Evolutionary conservation across 2,888 invertebrate species (phyloP).

Genomic region (Acleris sparsana): DNA sequence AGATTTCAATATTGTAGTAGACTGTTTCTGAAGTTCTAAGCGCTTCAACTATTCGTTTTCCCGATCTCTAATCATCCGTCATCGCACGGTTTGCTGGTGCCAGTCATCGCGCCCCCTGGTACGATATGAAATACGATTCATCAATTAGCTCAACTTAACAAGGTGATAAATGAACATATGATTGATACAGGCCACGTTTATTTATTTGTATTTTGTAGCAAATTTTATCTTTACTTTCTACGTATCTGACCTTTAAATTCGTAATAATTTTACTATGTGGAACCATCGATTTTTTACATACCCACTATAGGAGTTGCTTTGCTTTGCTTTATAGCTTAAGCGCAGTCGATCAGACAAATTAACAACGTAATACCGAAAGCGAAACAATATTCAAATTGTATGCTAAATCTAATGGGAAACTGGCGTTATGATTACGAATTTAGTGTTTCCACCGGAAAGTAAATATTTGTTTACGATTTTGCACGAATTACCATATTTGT

Average conservation of each 20-base stretch:
- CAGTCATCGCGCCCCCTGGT: not conserved
- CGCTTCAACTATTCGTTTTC: not conserved
- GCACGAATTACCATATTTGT: slow-evolving; percentile 5
- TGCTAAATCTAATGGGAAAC: slow-evolving; percentile 17
- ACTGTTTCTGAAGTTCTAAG: not conserved
- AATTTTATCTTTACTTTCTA: not conserved
- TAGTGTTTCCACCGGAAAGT: not conserved
- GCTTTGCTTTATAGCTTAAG: too few species aligned
- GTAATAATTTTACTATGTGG: not conserved
- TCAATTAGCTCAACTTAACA: slow-evolving; percentile 33
- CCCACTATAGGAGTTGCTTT: too few species aligned
- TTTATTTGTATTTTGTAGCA: slow-evolving; percentile 27
- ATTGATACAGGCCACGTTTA: slow-evolving; percentile 31
- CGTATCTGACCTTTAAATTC: not conserved
- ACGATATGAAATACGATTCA: slow-evolving; percentile 33
- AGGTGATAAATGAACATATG: slow-evolving; percentile 31
- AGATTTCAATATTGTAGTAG: slow-evolving; percentile 23
- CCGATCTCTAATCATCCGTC: slow-evolving; percentile 24
- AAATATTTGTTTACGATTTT: slow-evolving; percentile 3
- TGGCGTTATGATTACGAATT: slow-evolving; percentile 22
- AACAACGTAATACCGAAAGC: not conserved
- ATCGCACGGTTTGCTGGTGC: not conserved
- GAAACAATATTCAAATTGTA: not conserved
- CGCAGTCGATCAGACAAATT: not conserved
- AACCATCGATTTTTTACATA: too few species aligned